phyloP scores from a whole-genome alignment of 2,888 invertebrate genomes.

The Neuroscelio doddi region DNA sequence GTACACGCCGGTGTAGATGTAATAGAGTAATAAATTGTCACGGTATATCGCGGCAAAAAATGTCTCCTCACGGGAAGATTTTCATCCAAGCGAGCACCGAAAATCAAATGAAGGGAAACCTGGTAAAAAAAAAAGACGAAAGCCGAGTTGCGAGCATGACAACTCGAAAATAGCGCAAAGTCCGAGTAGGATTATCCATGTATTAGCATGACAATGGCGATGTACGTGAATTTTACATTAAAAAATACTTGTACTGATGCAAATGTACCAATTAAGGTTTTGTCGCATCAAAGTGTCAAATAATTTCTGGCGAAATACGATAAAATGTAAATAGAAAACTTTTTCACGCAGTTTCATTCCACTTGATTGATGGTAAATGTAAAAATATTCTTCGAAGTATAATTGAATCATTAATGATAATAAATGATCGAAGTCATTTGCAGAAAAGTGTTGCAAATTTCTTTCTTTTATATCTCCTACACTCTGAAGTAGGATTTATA shows the following conservation, averaged over 20 bases:
- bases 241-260: too few relatives aligned
- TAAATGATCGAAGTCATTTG: constrained; percentile 37
- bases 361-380: too few relatives aligned
- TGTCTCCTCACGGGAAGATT: constrained; percentile 17
- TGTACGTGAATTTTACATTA: constrained; percentile 4
- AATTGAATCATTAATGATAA: constrained; percentile 30
- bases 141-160: constrained; percentile 15
- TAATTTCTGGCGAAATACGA: too few relatives aligned
- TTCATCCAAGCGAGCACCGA: constrained; percentile 9
- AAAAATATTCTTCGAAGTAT: too few relatives aligned
- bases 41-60: constrained; percentile 24
- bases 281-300: too few relatives aligned
- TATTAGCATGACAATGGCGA: constrained; percentile 22
- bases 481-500: constrained; percentile 24
- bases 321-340: too few relatives aligned
- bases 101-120: constrained; percentile 14
- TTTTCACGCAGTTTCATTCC: too few relatives aligned
- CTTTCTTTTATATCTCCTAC: constrained; percentile 41
- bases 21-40: constrained; percentile 28
- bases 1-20: constrained; percentile 3
- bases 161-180: constrained; percentile 18
- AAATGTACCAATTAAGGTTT: too few relatives aligned
- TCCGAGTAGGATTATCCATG: constrained; percentile 7
- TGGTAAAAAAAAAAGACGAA: constrained; percentile 13
- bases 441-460: constrained; percentile 38